These are phyloP conservation scores for Oostethus manadensis DNA, from an alignment of 2,113 vertebrate genomes.

Conservation along the genomic window DNA sequence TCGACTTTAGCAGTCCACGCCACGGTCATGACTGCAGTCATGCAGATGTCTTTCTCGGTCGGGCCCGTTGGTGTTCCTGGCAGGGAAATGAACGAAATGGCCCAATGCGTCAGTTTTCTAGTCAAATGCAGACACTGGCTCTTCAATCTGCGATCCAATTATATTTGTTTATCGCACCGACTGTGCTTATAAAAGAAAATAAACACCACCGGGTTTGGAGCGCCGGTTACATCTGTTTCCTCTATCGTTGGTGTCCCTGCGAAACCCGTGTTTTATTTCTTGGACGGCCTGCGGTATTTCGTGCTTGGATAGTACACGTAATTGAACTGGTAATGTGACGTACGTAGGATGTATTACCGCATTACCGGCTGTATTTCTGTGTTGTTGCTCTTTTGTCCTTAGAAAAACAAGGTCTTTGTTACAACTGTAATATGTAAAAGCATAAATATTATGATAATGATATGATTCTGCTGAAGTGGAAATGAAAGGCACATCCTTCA, in stretches of 20 bases:
- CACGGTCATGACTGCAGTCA: conserved; percentile 33
- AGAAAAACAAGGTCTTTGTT: no score
- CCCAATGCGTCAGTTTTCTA: conserved; percentile 42
- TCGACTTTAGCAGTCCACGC: conserved; percentile 22
- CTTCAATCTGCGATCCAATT: conserved; percentile 53
- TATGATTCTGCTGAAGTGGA: not conserved
- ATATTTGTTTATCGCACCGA: conserved; percentile 40
- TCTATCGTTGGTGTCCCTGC: conserved; percentile 5
- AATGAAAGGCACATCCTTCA: not conserved
- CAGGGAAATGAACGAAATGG: conserved; percentile 59
- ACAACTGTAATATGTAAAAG: not conserved
- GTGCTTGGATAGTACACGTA: conserved; percentile 12
- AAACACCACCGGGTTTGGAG: conserved; percentile 20
- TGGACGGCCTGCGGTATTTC: not conserved
- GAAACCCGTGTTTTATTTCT: conserved; percentile 12
- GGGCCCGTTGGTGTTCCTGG: conserved; percentile 43
- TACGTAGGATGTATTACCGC: not conserved
- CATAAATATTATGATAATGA: no score
- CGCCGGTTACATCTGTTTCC: conserved; percentile 3
- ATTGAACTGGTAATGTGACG: not conserved
- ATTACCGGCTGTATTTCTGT: not conserved
- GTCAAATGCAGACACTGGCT: conserved; percentile 30
- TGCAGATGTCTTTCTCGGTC: conserved; percentile 48
- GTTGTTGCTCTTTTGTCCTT: not conserved
- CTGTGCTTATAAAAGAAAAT: conserved; percentile 26